A percentile compares a stretch with the other conserved stretches of the same genome.
These are phyloP conservation scores for Strigamia crassipes DNA, from an alignment of 2,888 invertebrate genomes.

Conservation along the genomic window DNA sequence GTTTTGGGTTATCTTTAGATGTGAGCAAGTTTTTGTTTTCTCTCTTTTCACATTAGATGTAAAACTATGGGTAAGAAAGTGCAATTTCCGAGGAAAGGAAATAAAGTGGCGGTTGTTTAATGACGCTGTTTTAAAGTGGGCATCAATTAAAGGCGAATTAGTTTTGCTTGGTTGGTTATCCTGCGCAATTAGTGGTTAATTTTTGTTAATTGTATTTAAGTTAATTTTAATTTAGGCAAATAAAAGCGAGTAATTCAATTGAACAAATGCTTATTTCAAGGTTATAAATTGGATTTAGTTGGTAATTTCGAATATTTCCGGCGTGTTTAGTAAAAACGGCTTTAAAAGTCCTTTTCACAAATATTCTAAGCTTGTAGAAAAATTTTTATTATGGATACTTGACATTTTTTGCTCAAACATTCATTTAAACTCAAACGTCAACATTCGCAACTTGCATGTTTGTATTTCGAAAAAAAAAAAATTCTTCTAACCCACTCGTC, in stretches of 20 bases:
- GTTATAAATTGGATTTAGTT: not conserved
- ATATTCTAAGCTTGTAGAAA: not conserved
- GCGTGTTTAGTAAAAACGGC: not conserved
- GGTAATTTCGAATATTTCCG: not conserved
- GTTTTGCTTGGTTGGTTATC: constrained; percentile 22
- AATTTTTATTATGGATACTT: constrained; percentile 24
- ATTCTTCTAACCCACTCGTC: constrained; percentile 16
- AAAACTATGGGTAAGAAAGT: not conserved
- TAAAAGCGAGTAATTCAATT: not conserved
- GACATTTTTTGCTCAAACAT: not conserved
- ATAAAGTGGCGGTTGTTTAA: not conserved
- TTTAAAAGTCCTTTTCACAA: not conserved
- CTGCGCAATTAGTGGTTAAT: constrained; percentile 1
- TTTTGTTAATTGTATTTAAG: constrained; percentile 7
- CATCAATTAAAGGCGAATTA: constrained; percentile 28
- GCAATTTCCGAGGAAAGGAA: constrained; percentile 18
- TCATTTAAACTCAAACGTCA: not conserved
- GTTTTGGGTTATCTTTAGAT: constrained; percentile 17
- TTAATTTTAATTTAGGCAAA: not conserved
- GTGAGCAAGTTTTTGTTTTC: not conserved
- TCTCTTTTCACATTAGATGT: not conserved
- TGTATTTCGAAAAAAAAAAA: not conserved
- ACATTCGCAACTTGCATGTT: not conserved
- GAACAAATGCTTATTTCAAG: not conserved
- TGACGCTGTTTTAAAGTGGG: not conserved